A percentile compares a stretch with the other conserved stretches of the same genome.
Evolutionary conservation across 2,888 invertebrate species (phyloP).

Genomic region (Cephonodes hylas): DNA sequence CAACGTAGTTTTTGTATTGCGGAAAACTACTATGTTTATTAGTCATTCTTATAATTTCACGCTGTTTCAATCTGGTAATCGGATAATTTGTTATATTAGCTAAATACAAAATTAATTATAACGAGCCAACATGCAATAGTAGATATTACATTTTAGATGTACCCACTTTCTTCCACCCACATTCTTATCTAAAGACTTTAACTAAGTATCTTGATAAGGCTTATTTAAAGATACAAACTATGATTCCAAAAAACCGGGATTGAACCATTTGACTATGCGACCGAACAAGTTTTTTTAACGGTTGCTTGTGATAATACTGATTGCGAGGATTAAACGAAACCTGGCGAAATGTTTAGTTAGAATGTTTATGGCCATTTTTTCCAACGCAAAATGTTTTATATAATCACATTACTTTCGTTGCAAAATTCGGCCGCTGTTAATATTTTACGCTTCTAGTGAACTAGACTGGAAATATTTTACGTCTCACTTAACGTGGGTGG

Average conservation of each 20-base stretch:
- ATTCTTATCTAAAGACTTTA: not conserved
- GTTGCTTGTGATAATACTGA: not conserved
- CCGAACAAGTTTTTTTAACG: not conserved
- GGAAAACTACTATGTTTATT: constrained; percentile 34
- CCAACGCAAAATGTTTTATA: no score
- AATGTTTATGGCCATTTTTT: no score
- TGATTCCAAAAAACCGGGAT: not conserved
- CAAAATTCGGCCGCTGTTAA: not conserved
- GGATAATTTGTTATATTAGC: not conserved
- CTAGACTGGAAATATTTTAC: not conserved
- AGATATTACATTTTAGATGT: no score
- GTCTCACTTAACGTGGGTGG: not conserved
- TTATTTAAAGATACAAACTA: not conserved
- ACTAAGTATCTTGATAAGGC: not conserved
- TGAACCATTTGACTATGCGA: not conserved
- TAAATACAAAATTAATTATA: no score
- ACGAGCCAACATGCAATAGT: no score
- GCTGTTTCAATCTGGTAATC: not conserved
- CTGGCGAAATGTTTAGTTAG: not conserved
- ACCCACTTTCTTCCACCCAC: no score
- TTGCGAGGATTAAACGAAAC: not conserved
- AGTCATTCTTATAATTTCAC: not conserved
- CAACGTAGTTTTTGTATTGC: constrained; percentile 26
- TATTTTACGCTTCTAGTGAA: not conserved
- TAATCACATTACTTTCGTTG: no score